Evolutionary conservation across 2,113 vertebrate genomes (phyloP).

Genomic region (Ammospiza nelsoni): DNA sequence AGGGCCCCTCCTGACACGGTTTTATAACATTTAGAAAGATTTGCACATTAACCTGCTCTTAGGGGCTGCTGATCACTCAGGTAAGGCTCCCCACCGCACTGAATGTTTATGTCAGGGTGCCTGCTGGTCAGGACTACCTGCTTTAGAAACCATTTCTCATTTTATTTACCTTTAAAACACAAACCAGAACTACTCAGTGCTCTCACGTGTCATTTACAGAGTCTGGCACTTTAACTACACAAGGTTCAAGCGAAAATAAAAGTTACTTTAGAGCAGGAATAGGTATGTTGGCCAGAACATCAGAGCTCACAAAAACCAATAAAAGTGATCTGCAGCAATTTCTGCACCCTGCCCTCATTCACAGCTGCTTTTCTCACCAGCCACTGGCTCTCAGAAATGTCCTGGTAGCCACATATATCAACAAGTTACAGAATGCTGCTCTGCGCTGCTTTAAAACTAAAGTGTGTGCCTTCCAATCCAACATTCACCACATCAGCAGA

Average conservation of each 20-base stretch:
- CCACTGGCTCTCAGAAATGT: neutral
- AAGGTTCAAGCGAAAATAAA: neutral
- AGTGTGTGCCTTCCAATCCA: neutral
- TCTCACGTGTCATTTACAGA: neutral
- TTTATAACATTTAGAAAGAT: neutral
- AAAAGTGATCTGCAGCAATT: neutral
- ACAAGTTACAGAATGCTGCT: neutral
- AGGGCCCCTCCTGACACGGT: neutral
- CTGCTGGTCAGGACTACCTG: neutral
- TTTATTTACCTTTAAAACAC: neutral
- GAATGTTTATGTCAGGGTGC: too few relatives aligned
- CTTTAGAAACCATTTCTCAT: neutral
- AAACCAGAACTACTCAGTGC: neutral
- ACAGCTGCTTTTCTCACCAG: neutral
- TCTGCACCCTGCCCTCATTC: neutral
- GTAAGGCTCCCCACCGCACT: neutral
- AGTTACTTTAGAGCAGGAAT: neutral
- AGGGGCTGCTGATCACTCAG: neutral
- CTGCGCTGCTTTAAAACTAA: neutral
- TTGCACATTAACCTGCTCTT: neutral
- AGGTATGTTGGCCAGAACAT: neutral
- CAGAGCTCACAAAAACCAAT: neutral
- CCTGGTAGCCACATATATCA: neutral
- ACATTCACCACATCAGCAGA: neutral
- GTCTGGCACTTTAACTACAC: neutral